A percentile compares a stretch with the other conserved stretches of the same genome.
phyloP scores from a whole-genome alignment of 2,113 vertebrate species.

The Grantiella picta region DNA sequence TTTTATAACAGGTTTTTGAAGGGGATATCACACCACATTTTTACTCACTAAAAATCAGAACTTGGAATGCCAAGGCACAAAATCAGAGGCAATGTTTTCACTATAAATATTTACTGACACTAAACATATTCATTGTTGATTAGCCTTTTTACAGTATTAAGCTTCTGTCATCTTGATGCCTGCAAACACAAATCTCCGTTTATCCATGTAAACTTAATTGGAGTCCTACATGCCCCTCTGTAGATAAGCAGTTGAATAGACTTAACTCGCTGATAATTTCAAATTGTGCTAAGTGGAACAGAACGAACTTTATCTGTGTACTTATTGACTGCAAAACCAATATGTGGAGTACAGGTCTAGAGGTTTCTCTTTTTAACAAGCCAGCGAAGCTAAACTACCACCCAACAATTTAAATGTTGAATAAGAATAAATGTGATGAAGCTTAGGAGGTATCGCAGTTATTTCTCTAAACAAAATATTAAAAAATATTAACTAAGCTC shows the following conservation, averaged over 20 bases:
- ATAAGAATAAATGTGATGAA: neutral
- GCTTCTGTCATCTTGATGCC: slow-evolving; percentile 67
- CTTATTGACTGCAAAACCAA: slow-evolving; percentile 5
- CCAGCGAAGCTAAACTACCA: neutral
- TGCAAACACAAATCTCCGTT: slow-evolving; percentile 68
- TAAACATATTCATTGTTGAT: slow-evolving; percentile 74
- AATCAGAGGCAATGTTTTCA: slow-evolving; percentile 42
- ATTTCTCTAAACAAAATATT: neutral
- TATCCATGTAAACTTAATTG: slow-evolving; percentile 71
- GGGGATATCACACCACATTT: neutral
- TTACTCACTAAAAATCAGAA: slow-evolving; percentile 30
- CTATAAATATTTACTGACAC: slow-evolving; percentile 69
- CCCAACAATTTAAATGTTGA: neutral
- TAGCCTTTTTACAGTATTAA: slow-evolving; percentile 72
- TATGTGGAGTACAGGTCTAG: neutral
- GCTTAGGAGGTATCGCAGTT: neutral
- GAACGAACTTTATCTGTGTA: slow-evolving; percentile 52
- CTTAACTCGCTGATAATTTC: slow-evolving; percentile 63
- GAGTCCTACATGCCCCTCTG: slow-evolving; percentile 60
- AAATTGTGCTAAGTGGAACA: slow-evolving; percentile 59
- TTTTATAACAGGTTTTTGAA: neutral
- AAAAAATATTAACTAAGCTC: neutral
- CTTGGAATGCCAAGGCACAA: slow-evolving; percentile 28
- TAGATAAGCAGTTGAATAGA: slow-evolving; percentile 67
- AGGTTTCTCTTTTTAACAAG: neutral